Evolutionary conservation across 2,113 vertebrate genomes (phyloP), one percentile per base, ranked within the genome.

Genomic region (Ochotona princeps): DNA sequence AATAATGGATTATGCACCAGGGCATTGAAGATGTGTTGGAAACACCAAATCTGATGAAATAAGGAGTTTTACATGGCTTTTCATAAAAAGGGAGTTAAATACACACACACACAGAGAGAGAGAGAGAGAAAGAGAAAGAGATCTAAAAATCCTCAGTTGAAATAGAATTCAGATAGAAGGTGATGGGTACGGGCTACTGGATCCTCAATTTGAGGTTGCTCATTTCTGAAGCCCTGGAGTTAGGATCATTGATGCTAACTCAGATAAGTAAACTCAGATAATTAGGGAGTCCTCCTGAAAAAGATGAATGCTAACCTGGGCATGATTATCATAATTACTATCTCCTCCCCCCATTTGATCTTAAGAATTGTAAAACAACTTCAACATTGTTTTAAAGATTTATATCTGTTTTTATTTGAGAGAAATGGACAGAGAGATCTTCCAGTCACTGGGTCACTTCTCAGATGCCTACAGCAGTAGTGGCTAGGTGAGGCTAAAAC

Each of bases 281-380:
- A 44, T 54, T 35, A 30, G 8, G 47, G 28, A 88, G 25, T 28
- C 30, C 74, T 81, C n/a, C 80, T 60, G 28, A 81, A 23, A 61
- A 94, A 54, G 25, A 90, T 85, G 51, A 69, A 38, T 72, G 14
- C 69, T 85, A 60, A n/a, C 44, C 21, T 63, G 66, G 25, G 72
- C 47, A 23, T 23, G 79, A 93, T 32, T 28, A 69, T 57, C 30
- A 38, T 28, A 78, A 4, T 74, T 38, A 63, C 61, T 47, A 67
- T 54, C 35, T 92, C 70, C 49, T 87, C 76, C 26, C 32, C 18
- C 11, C 32, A 69, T 91, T 65, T 70, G 10, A 90, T 81, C 66
- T 30, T 84, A 28, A 89, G 25, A 78, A 94, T 78, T 73, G 69
- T 0, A 44, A 44, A 87, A 21, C 12, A 76, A 87, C 82, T 83